These are phyloP conservation scores for Drosophila hydei DNA, from an alignment of 1,140 invertebrate species.

Conservation along the genomic window DNA sequence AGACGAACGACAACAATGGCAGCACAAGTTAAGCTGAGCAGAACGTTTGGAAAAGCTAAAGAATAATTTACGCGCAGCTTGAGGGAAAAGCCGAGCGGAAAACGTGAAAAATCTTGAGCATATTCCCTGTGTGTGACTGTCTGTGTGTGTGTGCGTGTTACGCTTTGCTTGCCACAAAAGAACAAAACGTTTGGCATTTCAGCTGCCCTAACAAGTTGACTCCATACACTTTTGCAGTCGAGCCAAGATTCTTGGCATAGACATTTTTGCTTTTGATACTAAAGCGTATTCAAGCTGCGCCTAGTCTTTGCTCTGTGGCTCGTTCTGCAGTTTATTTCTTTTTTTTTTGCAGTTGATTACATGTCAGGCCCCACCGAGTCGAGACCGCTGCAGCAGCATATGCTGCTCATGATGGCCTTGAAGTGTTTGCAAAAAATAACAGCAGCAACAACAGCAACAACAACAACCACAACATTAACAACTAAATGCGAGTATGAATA, in stretches of 20 bases:
- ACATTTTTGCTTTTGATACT: too few relatives aligned
- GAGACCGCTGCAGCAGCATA: constrained; percentile 47
- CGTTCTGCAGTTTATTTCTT: constrained; percentile 35
- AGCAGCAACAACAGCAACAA: constrained; percentile 27
- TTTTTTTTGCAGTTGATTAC: constrained; percentile 61
- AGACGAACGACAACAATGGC: constrained; percentile 42
- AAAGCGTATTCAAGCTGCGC: not conserved
- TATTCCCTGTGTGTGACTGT: too few relatives aligned
- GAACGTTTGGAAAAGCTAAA: constrained; percentile 66
- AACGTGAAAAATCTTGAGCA: constrained; percentile 69
- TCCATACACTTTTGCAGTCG: not conserved
- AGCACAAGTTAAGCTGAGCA: constrained; percentile 72
- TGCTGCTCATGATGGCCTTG: constrained; percentile 77
- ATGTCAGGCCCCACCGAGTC: constrained; percentile 44
- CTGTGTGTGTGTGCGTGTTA: constrained; percentile 42
- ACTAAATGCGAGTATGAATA: constrained; percentile 35
- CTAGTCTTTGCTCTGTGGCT: constrained; percentile 4
- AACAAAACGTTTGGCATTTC: constrained; percentile 69
- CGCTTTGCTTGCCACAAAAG: constrained; percentile 66
- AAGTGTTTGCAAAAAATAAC: constrained; percentile 57
- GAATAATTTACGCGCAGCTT: constrained; percentile 58
- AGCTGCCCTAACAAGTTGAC: not conserved
- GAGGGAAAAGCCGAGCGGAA: constrained; percentile 43
- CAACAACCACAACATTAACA: constrained; percentile 19
- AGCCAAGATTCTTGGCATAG: too few relatives aligned